Base-by-base conservation (phyloP, 2,113 vertebrate genomes). In the Cephalopholis sonnerati region DNA sequence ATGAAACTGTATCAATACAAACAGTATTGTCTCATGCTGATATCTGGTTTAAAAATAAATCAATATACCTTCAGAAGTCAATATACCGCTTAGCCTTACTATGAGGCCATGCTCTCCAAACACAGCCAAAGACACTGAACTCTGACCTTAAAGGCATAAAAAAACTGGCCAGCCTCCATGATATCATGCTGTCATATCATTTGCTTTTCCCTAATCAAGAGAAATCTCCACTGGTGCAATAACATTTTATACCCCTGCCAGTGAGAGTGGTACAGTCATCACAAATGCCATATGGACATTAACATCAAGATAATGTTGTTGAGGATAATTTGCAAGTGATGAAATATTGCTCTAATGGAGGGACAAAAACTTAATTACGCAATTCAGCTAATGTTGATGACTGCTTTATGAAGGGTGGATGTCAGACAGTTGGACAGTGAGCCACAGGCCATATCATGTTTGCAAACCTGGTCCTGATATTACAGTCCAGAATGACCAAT, bases 241-340 rank as follows among this genome's bases (percentile, higher is more conserved):
- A 79, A 76, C 69, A 65, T 85, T 86, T 89, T 51, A 88, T 29
- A 75, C 50, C 61, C 27, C 67, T 53, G 67, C 78, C 68, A 74
- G 71, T 48, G 61, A 81, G 62, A 78, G 36, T 25, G 27, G 48
- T 66, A 54, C 77, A 79, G 63, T 77, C 79, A 90, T 87, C 71
- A 74, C 68, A 9, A 55, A 82, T 58, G 84, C 87, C 91, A 92
- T 91, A 93, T 86, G 90, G 90, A 86, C 87, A 90, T 90, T 93
- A 88, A 68, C 92, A 92, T 91, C 76, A 82, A 90, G 88, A 86
- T 93, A 88, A 88, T 89, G 75, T 81, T 82, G 69, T 76, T 27
- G 71, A 76, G 77, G 71, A 75, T 87, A 77, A 92, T 89, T 89
- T 93, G 84, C 54, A 66, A 79, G 54, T 69, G 76, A 82, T 91